Evolutionary conservation across 2,113 vertebrate species (phyloP).

Genomic region (Macquaria ambigua): DNA sequence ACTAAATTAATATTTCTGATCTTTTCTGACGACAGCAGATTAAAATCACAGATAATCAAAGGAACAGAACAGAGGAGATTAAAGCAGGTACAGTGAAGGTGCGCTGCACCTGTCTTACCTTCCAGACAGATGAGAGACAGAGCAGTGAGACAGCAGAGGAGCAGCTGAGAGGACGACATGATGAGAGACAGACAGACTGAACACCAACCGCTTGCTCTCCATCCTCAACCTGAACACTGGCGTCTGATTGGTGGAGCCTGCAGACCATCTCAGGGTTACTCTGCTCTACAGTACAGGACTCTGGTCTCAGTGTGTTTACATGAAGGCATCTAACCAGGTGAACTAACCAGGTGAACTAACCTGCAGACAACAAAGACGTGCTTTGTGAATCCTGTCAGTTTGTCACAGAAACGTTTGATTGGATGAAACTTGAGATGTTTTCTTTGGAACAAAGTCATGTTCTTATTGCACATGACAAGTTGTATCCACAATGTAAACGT

Average conservation of each 20-base stretch:
- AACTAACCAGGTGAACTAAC: too few relatives aligned
- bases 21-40: neutral
- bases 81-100: neutral
- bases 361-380: too few relatives aligned
- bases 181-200: neutral
- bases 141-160: constrained; percentile 17
- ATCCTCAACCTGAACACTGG: neutral
- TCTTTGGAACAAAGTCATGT: too few relatives aligned
- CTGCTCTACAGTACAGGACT: too few relatives aligned
- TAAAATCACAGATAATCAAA: neutral
- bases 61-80: neutral
- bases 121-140: constrained; percentile 1
- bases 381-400: too few relatives aligned
- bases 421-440: too few relatives aligned
- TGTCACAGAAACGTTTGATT: too few relatives aligned
- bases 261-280: neutral
- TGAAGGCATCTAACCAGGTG: too few relatives aligned
- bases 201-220: neutral
- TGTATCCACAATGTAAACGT: too few relatives aligned
- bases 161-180: constrained; percentile 20
- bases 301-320: too few relatives aligned
- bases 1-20: neutral
- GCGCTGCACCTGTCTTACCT: constrained; percentile 2
- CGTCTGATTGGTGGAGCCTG: constrained; percentile 3
- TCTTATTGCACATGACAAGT: too few relatives aligned